Evolutionary conservation across 1,140 invertebrate genomes (phyloP), one percentile per base, ranked within the genome.

Genomic region (Odontomachus brunneus): DNA sequence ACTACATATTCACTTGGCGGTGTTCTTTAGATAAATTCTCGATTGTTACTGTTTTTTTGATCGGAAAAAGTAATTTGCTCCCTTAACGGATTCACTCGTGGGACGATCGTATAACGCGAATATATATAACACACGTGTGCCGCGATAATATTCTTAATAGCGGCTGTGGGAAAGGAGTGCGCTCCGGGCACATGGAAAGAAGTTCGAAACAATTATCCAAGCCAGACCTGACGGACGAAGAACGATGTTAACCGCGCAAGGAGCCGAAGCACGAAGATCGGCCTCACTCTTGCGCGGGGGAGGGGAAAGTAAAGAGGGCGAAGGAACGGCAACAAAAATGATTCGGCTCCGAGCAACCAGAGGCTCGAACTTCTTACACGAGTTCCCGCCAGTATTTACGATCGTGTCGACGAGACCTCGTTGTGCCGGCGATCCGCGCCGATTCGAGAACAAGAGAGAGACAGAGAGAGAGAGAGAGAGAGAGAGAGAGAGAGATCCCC

Each of bases 311-410:
- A 49, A 26, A 38, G 53, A 66, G 19, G 14, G 33, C 57, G 69
- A 82, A 38, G 78, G 44, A 24, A 63, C 49, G 38, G 55, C 48
- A 75, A 81, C 74, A 87, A 87, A 88, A 87, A 88, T 87, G 82
- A 72, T 60, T 62, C 59, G 72, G 60, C 48, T 74, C 14, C n/a
- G 62, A 84, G 73, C 59, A n/a, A 73, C 53, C 65, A 66, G 67
- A 80, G 72, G 49, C 85, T 84, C 57, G 69, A 84, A 83, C 80
- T 88, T 88, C 87, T 88, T 88, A 83, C 66, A 57, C 84, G 87
- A 88, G 73, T 88, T 88, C 86, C 74, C 80, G 66, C 44, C 57
- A 49, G 55, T 88, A 88, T 88, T 88, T 88, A 88, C 87, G 78
- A 88, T 75, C 80, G 60, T 62, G 75, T 59, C 74, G 75, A 71